Evolutionary conservation across 2,888 invertebrate species (phyloP).

Genomic region (Drosophila lutescens): DNA sequence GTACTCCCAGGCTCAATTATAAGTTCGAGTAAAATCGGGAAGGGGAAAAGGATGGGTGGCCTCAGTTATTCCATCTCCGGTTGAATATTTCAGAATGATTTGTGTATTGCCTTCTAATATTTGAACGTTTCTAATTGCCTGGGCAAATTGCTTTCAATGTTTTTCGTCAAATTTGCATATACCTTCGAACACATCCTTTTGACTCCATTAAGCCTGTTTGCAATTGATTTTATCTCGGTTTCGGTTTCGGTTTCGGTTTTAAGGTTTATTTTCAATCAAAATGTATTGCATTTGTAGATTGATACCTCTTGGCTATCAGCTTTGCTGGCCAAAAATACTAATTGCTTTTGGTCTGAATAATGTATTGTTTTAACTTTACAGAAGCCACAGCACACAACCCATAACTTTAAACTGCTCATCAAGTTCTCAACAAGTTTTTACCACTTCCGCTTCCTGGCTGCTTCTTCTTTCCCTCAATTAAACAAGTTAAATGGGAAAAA

Average conservation of each 20-base stretch:
- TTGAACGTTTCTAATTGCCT: conserved; percentile 24
- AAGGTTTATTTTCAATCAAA: conserved; percentile 9
- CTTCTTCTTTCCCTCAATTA: conserved; percentile 48
- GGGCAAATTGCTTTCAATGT: conserved; percentile 24
- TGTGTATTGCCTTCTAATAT: background rate
- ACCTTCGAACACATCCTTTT: conserved; percentile 1
- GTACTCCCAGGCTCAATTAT: conserved; percentile 8
- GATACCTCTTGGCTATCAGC: conserved; percentile 6
- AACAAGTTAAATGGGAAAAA: conserved; percentile 35
- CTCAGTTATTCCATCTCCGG: conserved; percentile 14
- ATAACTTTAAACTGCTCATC: conserved; percentile 26
- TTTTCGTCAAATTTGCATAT: conserved; percentile 10
- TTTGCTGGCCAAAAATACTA: background rate
- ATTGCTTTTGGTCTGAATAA: conserved; percentile 25
- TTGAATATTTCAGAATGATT: conserved; percentile 9
- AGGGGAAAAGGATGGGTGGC: background rate
- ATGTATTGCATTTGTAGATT: conserved; percentile 24
- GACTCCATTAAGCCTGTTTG: conserved; percentile 27
- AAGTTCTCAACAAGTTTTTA: conserved; percentile 55
- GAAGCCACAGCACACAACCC: conserved; percentile 1
- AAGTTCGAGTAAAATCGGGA: conserved; percentile 3
- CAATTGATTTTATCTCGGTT: conserved; percentile 20
- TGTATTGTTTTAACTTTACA: conserved; percentile 16
- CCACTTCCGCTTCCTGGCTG: conserved; percentile 25
- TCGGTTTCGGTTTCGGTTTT: background rate